Evolutionary conservation across 1,140 invertebrate genomes (phyloP).

Genomic region (Cecropterus lyciades): DNA sequence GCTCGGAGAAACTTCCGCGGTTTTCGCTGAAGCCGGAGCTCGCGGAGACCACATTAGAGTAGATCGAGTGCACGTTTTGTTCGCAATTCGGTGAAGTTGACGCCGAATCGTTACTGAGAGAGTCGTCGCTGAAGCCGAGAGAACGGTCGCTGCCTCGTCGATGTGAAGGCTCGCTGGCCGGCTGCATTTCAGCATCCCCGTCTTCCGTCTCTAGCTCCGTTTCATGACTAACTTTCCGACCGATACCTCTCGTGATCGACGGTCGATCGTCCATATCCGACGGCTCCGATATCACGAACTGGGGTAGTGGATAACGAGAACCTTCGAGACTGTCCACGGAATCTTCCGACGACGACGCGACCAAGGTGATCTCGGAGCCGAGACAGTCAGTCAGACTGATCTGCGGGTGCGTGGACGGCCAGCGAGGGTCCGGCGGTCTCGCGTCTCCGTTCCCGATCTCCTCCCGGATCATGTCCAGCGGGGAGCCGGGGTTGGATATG

Average conservation of each 20-base stretch:
- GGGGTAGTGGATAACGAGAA: constrained; percentile 82
- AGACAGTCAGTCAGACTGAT: constrained; percentile 96
- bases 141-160: constrained; percentile 85
- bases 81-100: constrained; percentile 80
- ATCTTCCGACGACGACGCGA: constrained; percentile 88
- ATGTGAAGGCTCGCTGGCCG: constrained; percentile 48
- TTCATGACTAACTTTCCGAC: constrained; percentile 87
- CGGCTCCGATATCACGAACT: constrained; percentile 89
- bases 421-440: neutral
- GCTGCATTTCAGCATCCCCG: constrained; percentile 64
- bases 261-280: constrained; percentile 91
- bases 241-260: constrained; percentile 92
- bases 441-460: constrained; percentile 84
- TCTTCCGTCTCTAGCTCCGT: constrained; percentile 63
- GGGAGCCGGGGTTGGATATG: constrained; percentile 86
- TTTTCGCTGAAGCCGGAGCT: constrained; percentile 83
- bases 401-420: constrained; percentile 87
- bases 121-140: constrained; percentile 88
- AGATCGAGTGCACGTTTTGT: constrained; percentile 80
- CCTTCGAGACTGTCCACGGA: constrained; percentile 86
- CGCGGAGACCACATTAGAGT: constrained; percentile 80
- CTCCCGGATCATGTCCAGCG: constrained; percentile 94
- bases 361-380: constrained; percentile 92
- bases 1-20: constrained; percentile 78
- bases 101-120: constrained; percentile 86